Conservation (phyloP, 1,140 invertebrate genomes). For the Scylla paramamosain region DNA sequence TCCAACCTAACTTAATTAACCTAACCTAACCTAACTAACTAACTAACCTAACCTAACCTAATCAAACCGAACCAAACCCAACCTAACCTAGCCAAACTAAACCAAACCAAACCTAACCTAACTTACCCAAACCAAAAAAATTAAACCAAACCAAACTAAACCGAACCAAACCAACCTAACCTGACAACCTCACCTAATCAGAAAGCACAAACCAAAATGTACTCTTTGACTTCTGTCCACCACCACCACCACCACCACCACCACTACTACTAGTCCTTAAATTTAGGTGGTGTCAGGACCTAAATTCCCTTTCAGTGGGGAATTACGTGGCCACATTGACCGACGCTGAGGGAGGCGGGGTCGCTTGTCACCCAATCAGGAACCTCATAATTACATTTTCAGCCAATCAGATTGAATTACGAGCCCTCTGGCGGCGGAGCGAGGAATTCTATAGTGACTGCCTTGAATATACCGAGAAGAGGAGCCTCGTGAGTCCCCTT, state of each 20-base stretch:
- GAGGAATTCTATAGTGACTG: neutral
- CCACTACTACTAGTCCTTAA: neutral
- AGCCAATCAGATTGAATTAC: constrained; percentile 72
- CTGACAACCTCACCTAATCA: too few relatives aligned
- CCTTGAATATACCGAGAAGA: neutral
- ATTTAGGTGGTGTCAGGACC: constrained; percentile 25
- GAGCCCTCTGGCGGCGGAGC: neutral
- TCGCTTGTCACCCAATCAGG: constrained; percentile 73
- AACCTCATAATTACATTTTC: constrained; percentile 73
- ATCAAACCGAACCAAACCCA: too few relatives aligned
- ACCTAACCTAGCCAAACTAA: too few relatives aligned
- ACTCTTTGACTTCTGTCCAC: too few relatives aligned
- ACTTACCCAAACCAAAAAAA: too few relatives aligned
- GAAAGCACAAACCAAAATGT: too few relatives aligned
- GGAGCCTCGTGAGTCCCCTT: neutral
- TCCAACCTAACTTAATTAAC: too few relatives aligned
- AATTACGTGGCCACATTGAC: constrained; percentile 58
- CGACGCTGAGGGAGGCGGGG: constrained; percentile 13
- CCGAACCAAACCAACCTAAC: too few relatives aligned
- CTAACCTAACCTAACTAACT: too few relatives aligned
- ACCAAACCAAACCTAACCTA: too few relatives aligned
- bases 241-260: constrained; percentile 27
- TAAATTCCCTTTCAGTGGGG: constrained; percentile 62
- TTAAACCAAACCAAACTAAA: too few relatives aligned
- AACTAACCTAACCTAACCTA: too few relatives aligned